Conservation (phyloP, 2,888 invertebrate genomes). For the Palloptera scutellata region DNA sequence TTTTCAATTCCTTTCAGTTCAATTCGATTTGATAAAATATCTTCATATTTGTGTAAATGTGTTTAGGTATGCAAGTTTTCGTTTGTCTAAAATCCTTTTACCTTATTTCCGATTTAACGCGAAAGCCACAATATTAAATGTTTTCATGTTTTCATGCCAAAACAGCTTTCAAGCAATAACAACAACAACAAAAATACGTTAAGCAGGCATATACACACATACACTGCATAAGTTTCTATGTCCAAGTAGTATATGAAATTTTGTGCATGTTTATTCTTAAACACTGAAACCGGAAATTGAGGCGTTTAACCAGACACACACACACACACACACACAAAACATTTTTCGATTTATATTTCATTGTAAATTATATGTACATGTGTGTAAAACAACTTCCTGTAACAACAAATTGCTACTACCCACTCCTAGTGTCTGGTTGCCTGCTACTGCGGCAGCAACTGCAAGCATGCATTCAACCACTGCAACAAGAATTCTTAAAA, state of each 20-base stretch:
- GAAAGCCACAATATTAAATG: slow-evolving; percentile 26
- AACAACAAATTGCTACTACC: neutral
- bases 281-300: slow-evolving; percentile 50
- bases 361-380: slow-evolving; percentile 42
- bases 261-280: slow-evolving; percentile 50
- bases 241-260: slow-evolving; percentile 24
- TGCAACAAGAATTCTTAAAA: neutral
- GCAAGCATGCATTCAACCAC: no score
- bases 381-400: slow-evolving; percentile 20
- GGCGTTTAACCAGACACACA: slow-evolving; percentile 45
- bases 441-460: neutral
- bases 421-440: neutral
- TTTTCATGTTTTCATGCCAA: neutral
- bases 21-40: no score
- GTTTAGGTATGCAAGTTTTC: neutral
- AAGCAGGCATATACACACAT: neutral
- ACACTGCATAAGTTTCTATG: slow-evolving; percentile 20
- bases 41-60: neutral
- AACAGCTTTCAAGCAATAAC: neutral
- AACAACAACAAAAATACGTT: neutral
- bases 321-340: slow-evolving; percentile 1
- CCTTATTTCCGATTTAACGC: slow-evolving; percentile 52
- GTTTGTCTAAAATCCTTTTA: slow-evolving; percentile 49
- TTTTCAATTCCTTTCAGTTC: no score
- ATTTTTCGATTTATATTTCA: slow-evolving; percentile 49